Conservation (phyloP, 2,113 vertebrate species). For the Mustela nigripes region DNA sequence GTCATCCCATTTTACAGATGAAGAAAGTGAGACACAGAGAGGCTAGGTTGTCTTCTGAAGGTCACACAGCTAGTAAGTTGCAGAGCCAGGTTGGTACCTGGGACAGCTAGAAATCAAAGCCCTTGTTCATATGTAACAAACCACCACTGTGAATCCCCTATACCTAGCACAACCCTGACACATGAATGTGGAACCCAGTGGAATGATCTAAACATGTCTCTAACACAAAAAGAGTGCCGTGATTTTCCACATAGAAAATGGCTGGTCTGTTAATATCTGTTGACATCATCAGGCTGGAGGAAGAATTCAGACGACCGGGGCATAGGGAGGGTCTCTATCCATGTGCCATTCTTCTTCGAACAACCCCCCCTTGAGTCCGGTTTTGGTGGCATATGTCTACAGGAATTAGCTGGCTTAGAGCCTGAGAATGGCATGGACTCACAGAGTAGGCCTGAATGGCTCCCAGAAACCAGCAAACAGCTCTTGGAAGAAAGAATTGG, state of each 20-base stretch:
- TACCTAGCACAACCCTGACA: neutral
- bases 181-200: neutral
- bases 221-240: neutral
- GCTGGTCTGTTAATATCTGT: neutral
- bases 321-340: neutral
- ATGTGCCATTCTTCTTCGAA: neutral
- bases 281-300: neutral
- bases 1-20: neutral
- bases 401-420: neutral
- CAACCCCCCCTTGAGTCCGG: slow-evolving; percentile 34
- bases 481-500: neutral
- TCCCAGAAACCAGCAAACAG: neutral
- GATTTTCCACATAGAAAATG: neutral
- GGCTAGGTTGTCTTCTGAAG: neutral
- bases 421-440: neutral
- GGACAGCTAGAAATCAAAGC: neutral
- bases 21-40: neutral
- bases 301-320: slow-evolving; percentile 31
- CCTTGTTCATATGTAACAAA: neutral
- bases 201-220: neutral
- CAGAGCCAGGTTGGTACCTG: neutral
- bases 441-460: neutral
- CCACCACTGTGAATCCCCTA: neutral
- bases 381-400: neutral
- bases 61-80: neutral